phyloP scores from a whole-genome alignment of 2,797 vertebrate genomes.

The Monodelphis domestica region DNA sequence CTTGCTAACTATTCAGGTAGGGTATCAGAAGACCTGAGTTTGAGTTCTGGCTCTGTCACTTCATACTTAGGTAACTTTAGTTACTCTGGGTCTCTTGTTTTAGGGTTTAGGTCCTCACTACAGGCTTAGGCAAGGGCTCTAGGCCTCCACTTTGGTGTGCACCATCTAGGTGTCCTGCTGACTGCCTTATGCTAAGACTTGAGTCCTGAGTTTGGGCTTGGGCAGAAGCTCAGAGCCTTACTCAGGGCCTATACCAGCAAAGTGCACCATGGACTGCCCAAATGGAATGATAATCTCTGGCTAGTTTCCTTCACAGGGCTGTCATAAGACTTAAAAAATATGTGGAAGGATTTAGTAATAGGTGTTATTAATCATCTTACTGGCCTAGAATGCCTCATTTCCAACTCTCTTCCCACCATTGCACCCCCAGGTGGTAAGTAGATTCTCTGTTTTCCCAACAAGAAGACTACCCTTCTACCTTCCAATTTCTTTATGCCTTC shows the following conservation, averaged over 20 bases:
- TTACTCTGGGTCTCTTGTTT: too few species aligned
- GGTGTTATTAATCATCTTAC: neutral
- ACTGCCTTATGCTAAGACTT: too few species aligned
- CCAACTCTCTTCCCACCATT: neutral
- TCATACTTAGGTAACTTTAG: neutral
- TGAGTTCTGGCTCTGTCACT: neutral
- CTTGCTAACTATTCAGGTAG: neutral
- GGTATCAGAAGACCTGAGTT: neutral
- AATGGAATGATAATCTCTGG: neutral
- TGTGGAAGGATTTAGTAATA: neutral
- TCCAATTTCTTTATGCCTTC: neutral
- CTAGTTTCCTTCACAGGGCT: neutral
- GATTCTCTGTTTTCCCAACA: slow-evolving; percentile 32
- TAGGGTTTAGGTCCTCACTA: too few species aligned
- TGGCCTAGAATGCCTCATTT: neutral
- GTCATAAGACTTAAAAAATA: neutral
- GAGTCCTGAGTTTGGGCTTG: too few species aligned
- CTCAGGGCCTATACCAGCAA: too few species aligned
- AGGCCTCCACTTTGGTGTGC: too few species aligned
- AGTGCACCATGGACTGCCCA: too few species aligned
- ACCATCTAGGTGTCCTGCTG: too few species aligned
- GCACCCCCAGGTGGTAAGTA: slow-evolving; percentile 12
- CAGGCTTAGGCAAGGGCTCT: too few species aligned
- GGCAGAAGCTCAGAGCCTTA: too few species aligned
- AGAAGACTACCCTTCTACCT: neutral